Conservation (phyloP, 2,797 vertebrate species). For the Chaetophractus vellerosus region DNA sequence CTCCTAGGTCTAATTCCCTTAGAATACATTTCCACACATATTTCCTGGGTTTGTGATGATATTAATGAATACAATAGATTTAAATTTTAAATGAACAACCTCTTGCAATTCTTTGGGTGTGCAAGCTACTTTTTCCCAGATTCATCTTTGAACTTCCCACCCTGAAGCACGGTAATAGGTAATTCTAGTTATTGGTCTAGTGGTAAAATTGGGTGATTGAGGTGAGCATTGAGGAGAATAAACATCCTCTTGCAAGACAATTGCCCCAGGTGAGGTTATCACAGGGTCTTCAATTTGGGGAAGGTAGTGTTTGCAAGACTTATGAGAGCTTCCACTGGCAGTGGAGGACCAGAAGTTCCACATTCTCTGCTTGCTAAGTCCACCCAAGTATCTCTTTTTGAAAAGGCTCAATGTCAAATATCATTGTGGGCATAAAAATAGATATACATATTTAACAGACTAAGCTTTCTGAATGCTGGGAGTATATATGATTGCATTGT, state of each 20-base stretch:
- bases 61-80: constrained; percentile 1
- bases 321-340: background rate
- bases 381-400: background rate
- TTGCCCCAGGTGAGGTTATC: background rate
- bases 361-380: background rate
- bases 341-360: background rate
- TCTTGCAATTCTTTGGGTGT: background rate
- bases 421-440: background rate
- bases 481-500: constrained; percentile 21
- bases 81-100: background rate
- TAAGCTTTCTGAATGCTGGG: background rate
- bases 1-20: background rate
- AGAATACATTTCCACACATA: background rate
- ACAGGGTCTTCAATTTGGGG: background rate
- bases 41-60: background rate
- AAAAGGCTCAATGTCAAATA: background rate
- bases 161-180: background rate
- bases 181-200: background rate
- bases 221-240: background rate
- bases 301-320: background rate
- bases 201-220: background rate
- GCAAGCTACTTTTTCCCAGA: background rate
- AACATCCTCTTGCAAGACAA: background rate
- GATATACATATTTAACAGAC: background rate
- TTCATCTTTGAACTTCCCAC: background rate